Evolutionary conservation across 92 coral and sea anemone genomes (phyloP).

Genomic region (Actinostola sp.): DNA sequence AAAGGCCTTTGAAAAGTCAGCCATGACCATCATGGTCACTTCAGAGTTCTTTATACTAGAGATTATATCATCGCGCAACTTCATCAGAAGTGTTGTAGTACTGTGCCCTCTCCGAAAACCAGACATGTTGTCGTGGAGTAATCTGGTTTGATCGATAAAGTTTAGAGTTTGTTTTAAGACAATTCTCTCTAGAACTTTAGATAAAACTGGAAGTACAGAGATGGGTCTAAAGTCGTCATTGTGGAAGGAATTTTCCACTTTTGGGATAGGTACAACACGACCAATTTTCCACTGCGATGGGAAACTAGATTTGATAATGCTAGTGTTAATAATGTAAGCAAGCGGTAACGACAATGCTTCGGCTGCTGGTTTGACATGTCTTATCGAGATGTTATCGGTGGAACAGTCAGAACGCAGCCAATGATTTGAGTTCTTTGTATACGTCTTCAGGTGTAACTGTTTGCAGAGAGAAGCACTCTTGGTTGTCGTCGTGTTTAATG

Average conservation of each 20-base stretch:
- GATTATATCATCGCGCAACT: slow-evolving; percentile 16
- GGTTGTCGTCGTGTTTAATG: too few species aligned
- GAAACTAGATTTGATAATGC: slow-evolving; percentile 15
- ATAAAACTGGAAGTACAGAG: slow-evolving; percentile 37
- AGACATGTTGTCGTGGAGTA: slow-evolving; percentile 26
- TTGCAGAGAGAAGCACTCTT: too few species aligned
- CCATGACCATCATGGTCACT: slow-evolving; percentile 13
- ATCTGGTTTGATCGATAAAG: slow-evolving; percentile 5
- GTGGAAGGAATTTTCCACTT: slow-evolving; percentile 2
- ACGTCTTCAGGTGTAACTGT: too few species aligned
- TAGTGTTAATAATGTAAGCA: slow-evolving; percentile 31
- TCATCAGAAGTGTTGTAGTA: slow-evolving; percentile 41
- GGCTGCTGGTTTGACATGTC: slow-evolving; percentile 26
- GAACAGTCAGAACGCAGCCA: slow-evolving; percentile 34
- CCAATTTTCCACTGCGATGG: slow-evolving; percentile 40
- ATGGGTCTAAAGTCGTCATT: slow-evolving; percentile 24
- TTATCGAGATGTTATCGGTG: slow-evolving; percentile 35
- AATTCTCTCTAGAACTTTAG: slow-evolving; percentile 45
- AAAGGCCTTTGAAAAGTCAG: slow-evolving; percentile 12
- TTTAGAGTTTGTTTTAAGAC: slow-evolving; percentile 31
- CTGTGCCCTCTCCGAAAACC: slow-evolving; percentile 53
- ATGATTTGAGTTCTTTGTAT: slow-evolving; percentile 10
- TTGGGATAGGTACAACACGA: slow-evolving; percentile 17
- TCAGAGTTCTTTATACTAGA: slow-evolving; percentile 26
- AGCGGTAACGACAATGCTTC: slow-evolving; percentile 30